Evolutionary conservation across 2,797 vertebrate genomes (phyloP).

Genomic region (Huso huso): DNA sequence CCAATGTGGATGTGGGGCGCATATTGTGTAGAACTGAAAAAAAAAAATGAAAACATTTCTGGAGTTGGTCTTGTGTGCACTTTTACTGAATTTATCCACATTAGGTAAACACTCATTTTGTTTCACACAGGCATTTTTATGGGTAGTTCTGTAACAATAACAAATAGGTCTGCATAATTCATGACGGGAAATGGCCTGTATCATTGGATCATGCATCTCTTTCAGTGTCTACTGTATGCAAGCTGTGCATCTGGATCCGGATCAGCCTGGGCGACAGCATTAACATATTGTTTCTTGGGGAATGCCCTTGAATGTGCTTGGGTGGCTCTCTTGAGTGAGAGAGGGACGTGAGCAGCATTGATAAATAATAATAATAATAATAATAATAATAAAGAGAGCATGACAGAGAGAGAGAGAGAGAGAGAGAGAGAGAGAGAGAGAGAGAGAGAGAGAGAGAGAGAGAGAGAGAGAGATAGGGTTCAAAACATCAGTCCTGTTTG

Average conservation of each 20-base stretch:
- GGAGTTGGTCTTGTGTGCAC: not conserved
- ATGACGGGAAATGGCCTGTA: constrained; percentile 21
- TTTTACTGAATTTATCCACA: not conserved
- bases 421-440: constrained; percentile 38
- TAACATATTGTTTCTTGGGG: constrained; percentile 64
- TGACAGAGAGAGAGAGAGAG: constrained; percentile 17
- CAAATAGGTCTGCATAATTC: constrained; percentile 25
- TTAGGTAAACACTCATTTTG: not conserved
- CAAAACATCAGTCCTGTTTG: constrained; percentile 27
- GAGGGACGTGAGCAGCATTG: constrained; percentile 49
- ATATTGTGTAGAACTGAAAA: too few relatives aligned
- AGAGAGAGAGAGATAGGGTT: constrained; percentile 40
- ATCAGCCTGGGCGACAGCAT: constrained; percentile 43
- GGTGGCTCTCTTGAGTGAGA: constrained; percentile 43
- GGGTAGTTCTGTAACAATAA: not conserved
- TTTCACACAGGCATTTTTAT: not conserved
- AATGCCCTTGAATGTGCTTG: constrained; percentile 66
- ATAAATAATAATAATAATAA: constrained; percentile 12
- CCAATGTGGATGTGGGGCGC: too few relatives aligned
- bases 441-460: constrained; percentile 56
- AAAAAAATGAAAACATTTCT: too few relatives aligned
- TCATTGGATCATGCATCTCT: constrained; percentile 29
- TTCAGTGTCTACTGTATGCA: constrained; percentile 13
- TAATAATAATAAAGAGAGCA: constrained; percentile 19
- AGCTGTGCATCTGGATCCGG: constrained; percentile 29